These are phyloP conservation scores for Moxostoma hubbsi DNA, from an alignment of 2,797 vertebrate species.

Conservation along the genomic window DNA sequence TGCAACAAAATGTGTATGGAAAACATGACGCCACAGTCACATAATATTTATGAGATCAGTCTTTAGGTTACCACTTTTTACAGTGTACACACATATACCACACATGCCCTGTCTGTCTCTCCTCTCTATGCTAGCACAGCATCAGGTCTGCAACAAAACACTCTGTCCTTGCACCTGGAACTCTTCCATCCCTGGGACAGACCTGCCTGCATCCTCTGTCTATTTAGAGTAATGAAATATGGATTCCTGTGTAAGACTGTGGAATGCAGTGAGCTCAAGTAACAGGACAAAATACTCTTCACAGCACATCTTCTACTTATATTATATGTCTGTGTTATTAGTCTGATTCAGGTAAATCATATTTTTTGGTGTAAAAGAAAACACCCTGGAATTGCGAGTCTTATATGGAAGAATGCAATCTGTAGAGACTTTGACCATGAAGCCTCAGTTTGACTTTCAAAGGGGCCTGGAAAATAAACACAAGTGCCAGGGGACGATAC, in stretches of 20 bases:
- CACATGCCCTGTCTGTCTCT: background rate
- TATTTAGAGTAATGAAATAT: slow-evolving; percentile 21
- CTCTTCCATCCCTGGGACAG: slow-evolving; percentile 9
- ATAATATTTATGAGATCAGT: no score
- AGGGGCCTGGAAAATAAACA: slow-evolving; percentile 43
- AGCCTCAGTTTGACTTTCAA: slow-evolving; percentile 48
- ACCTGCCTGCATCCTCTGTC: slow-evolving; percentile 8
- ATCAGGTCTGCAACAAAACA: slow-evolving; percentile 24
- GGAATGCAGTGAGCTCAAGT: slow-evolving; percentile 8
- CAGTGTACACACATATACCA: no score
- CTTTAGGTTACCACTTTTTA: no score
- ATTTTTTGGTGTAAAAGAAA: slow-evolving; percentile 3
- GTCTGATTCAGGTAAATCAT: slow-evolving; percentile 22
- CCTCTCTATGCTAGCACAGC: slow-evolving; percentile 9
- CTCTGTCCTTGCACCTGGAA: slow-evolving; percentile 26
- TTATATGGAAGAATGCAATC: slow-evolving; percentile 21
- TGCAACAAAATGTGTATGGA: no score
- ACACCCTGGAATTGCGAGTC: background rate
- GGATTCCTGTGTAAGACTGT: slow-evolving; percentile 24
- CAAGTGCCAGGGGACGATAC: background rate
- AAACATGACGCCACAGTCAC: no score
- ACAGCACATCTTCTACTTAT: background rate
- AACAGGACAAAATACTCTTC: slow-evolving; percentile 23
- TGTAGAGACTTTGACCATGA: slow-evolving; percentile 48
- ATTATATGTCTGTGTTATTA: slow-evolving; percentile 20